These are phyloP conservation scores for Erebia aethiops DNA, from an alignment of 2,888 invertebrate species.

Conservation along the genomic window DNA sequence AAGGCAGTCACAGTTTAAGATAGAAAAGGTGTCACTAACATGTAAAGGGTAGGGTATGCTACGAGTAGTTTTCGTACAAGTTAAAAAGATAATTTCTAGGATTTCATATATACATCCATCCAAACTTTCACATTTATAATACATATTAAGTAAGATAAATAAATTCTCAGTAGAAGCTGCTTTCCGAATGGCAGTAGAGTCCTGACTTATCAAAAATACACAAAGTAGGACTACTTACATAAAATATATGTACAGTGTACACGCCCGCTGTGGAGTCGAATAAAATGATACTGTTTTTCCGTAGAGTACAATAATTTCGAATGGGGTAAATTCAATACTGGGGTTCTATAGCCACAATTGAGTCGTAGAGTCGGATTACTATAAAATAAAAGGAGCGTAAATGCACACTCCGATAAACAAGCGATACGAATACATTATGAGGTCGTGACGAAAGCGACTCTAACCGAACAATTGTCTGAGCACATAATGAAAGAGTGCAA, in stretches of 20 bases:
- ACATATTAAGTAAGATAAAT: too few species aligned
- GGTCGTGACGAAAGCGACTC: slow-evolving; percentile 58
- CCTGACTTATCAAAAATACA: slow-evolving; percentile 9
- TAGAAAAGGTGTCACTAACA: too few species aligned
- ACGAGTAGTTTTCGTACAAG: too few species aligned
- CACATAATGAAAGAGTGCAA: slow-evolving; percentile 26
- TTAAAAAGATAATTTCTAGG: too few species aligned
- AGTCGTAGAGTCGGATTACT: slow-evolving; percentile 59
- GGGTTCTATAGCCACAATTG: slow-evolving; percentile 53
- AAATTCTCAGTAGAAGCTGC: too few species aligned
- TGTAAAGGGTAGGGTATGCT: too few species aligned
- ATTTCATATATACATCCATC: too few species aligned
- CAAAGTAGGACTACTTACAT: too few species aligned
- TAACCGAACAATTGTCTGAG: slow-evolving; percentile 35
- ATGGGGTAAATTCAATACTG: slow-evolving; percentile 45
- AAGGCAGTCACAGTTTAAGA: too few species aligned
- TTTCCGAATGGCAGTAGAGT: too few species aligned
- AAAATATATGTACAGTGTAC: too few species aligned
- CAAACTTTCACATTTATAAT: too few species aligned
- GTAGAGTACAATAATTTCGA: slow-evolving; percentile 37
- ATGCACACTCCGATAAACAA: slow-evolving; percentile 66
- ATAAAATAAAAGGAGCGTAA: slow-evolving; percentile 68
- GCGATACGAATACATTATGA: slow-evolving; percentile 55
- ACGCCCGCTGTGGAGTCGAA: slow-evolving; percentile 18
- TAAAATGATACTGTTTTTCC: slow-evolving; percentile 52